phyloP scores from a whole-genome alignment of 1,140 invertebrate genomes.

The Chironomus striatipennis region DNA sequence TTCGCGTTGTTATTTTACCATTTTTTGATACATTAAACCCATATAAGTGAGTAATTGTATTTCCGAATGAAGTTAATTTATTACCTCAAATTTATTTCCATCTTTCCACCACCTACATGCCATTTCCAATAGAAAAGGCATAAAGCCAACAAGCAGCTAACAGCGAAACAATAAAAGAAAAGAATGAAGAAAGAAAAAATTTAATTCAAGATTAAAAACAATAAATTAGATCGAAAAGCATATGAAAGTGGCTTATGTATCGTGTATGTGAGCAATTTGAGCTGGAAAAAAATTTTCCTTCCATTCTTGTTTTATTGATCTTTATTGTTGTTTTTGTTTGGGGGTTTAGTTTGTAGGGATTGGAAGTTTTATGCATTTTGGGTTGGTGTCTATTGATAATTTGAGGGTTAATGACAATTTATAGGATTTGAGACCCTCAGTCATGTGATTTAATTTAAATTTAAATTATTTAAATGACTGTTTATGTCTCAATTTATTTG shows the following conservation, averaged over 20 bases:
- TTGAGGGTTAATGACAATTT: no score
- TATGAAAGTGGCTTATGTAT: conserved; percentile 13
- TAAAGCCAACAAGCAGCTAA: conserved; percentile 1
- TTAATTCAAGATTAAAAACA: conserved; percentile 10
- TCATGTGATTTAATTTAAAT: no score
- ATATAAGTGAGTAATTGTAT: conserved; percentile 14
- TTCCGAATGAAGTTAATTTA: conserved; percentile 14
- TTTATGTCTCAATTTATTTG: no score
- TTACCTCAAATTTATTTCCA: conserved; percentile 8
- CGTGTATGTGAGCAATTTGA: conserved; percentile 1
- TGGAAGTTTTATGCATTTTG: no score
- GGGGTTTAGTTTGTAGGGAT: no score
- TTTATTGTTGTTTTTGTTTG: no score
- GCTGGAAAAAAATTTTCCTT: neutral
- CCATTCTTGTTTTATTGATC: no score
- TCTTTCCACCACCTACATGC: neutral
- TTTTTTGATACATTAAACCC: conserved; percentile 13
- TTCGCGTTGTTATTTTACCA: neutral
- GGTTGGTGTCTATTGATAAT: no score
- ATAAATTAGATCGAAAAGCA: conserved; percentile 9
- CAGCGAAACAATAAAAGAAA: conserved; percentile 7
- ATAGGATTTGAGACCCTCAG: no score
- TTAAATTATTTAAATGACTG: no score
- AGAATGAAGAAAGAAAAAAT: neutral
- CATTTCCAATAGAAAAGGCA: neutral